Evolutionary conservation across 2,113 vertebrate species (phyloP), one percentile per base, ranked within the genome.

Genomic region (Excalfactoria chinensis): DNA sequence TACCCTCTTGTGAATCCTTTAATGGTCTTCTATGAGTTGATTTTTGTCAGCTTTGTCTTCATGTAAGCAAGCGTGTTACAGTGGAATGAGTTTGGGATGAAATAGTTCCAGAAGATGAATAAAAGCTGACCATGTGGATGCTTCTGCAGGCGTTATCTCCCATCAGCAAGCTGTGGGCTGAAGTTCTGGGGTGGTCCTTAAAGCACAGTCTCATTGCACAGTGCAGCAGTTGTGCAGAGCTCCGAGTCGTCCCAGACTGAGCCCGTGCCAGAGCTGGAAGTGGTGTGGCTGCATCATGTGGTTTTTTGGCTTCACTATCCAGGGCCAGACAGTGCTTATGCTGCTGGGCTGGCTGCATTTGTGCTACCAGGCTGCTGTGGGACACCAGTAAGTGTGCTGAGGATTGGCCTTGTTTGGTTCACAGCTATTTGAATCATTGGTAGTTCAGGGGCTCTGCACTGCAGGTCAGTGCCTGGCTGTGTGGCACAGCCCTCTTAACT

Each of bases 111-210:
- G 41, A 92, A 83, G 81, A 92, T 95, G 84, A 95, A 93, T 91
- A 95, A 91, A 95, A 93, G 89, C 68, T 88, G 89, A 94, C 78
- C 56, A 9, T 83, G 84, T 92, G 75, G 78, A 89, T 8, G 89
- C 87, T 89, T 95, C 91, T 95, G 93, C 89, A 93, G 68, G 66
- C 79, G 71, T 94, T 93, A 87, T 94, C 96, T 96, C 82, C 82
- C 82, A 60, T 95, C 93, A 91, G 91, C 94, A 96, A 95, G 84
- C 93, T 95, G 95, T 95, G 95, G 93, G 92, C 84, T 95, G 96
- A 59, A 92, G 86, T 96, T 94, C 94, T 94, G 91, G 95, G 91
- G 91, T 94, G 95, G 93, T 95, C 93, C 89, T 84, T 71, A 13
- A 51, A 93, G 86, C 79, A 46, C n/a, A 53, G 81, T 32, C 88